Conservation (phyloP, 2,888 invertebrate species). For the Drosophila prolongata region DNA sequence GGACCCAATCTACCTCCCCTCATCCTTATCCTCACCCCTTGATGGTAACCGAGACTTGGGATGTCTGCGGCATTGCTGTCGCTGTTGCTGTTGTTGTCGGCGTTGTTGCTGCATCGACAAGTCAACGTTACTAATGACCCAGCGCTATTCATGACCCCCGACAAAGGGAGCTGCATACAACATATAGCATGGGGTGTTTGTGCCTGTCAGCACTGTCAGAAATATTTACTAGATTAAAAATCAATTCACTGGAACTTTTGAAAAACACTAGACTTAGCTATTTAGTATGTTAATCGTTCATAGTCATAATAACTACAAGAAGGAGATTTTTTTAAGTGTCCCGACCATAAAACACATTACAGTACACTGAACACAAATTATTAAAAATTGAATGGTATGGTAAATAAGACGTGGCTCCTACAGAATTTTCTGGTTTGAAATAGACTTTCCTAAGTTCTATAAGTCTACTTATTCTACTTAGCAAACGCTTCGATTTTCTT, state of each 20-base stretch:
- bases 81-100: slow-evolving; percentile 15
- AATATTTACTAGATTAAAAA: background rate
- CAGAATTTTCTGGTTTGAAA: too few relatives aligned
- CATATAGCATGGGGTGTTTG: slow-evolving; percentile 12
- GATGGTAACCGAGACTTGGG: slow-evolving; percentile 37
- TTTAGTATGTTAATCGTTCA: too few relatives aligned
- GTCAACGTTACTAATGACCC: slow-evolving; percentile 73
- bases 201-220: slow-evolving; percentile 23
- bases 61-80: slow-evolving; percentile 31
- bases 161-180: slow-evolving; percentile 43
- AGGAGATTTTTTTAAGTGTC: background rate
- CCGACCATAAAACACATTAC: background rate
- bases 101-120: slow-evolving; percentile 56
- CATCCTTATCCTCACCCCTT: slow-evolving; percentile 2
- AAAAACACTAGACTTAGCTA: too few relatives aligned
- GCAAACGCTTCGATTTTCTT: too few relatives aligned
- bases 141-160: slow-evolving; percentile 59
- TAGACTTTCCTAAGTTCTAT: too few relatives aligned
- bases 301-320: background rate
- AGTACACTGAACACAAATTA: too few relatives aligned
- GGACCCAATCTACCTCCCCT: slow-evolving; percentile 12
- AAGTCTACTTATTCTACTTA: too few relatives aligned
- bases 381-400: too few relatives aligned
- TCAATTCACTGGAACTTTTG: too few relatives aligned
- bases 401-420: too few relatives aligned